Percentiles rank a stretch among this genome's conserved stretches.
These are phyloP conservation scores for Heteronetta atricapilla DNA, from an alignment of 2,113 vertebrate species.

Conservation along the genomic window DNA sequence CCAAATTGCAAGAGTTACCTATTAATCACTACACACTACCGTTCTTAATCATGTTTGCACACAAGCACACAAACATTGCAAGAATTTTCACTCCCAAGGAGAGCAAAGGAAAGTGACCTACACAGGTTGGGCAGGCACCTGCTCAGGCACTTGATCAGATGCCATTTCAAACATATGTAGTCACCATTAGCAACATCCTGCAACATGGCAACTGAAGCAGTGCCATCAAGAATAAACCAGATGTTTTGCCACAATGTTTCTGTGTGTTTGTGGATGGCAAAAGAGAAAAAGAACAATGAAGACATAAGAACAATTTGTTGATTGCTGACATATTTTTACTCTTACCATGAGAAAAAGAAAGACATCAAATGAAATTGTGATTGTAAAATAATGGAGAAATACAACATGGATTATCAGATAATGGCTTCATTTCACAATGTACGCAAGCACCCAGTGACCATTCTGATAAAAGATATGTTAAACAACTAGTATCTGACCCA, in stretches of 20 bases:
- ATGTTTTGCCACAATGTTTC: neutral
- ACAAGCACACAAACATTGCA: neutral
- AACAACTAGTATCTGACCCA: neutral
- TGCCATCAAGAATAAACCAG: neutral
- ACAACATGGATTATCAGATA: neutral
- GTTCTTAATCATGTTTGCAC: neutral
- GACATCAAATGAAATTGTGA: neutral
- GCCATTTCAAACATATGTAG: conserved; percentile 19
- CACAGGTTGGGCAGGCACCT: neutral
- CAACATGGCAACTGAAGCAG: neutral
- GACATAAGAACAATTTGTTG: neutral
- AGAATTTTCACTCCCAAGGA: neutral
- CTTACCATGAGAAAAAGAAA: neutral
- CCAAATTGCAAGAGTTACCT: neutral
- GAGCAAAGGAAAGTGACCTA: neutral
- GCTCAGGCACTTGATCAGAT: neutral
- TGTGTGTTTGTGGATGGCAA: neutral
- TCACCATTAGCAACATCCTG: neutral
- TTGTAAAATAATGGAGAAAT: neutral
- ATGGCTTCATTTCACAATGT: neutral
- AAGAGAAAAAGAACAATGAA: neutral
- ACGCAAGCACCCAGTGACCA: neutral
- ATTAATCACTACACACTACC: neutral
- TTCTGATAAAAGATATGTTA: neutral
- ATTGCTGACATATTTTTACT: neutral